Conservation (phyloP, 1,140 invertebrate species). For the Dendroctonus ponderosae region DNA sequence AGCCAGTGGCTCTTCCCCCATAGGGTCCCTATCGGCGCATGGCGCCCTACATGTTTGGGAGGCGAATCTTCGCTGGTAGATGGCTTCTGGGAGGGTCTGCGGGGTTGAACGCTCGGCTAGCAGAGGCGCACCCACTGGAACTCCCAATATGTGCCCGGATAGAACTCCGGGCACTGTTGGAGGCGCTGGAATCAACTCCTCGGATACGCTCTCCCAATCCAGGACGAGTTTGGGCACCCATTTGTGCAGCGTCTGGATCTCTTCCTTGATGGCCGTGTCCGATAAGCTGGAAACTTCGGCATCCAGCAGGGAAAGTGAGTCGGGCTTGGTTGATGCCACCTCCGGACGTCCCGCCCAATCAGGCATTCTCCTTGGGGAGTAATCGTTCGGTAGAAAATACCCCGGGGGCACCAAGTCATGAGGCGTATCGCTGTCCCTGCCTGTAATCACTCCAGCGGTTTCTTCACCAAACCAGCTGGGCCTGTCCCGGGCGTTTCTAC, state of each 20-base stretch:
- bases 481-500: slow-evolving; percentile 24
- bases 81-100: slow-evolving; percentile 19
- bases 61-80: slow-evolving; percentile 3
- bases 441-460: slow-evolving; percentile 24
- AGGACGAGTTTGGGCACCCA: background rate
- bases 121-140: background rate
- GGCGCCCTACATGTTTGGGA: slow-evolving; percentile 9
- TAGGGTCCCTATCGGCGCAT: slow-evolving; percentile 4
- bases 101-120: slow-evolving; percentile 5
- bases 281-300: background rate
- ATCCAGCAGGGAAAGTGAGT: background rate
- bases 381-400: slow-evolving; percentile 24
- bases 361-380: slow-evolving; percentile 6
- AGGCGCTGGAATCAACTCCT: slow-evolving; percentile 4
- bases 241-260: background rate
- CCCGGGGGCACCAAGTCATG: slow-evolving; percentile 18
- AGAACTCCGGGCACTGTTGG: slow-evolving; percentile 10
- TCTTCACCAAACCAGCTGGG: slow-evolving; percentile 25
- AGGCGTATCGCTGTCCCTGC: slow-evolving; percentile 8
- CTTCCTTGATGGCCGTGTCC: background rate
- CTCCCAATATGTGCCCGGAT: slow-evolving; percentile 17
- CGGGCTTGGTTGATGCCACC: background rate
- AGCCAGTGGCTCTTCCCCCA: slow-evolving; percentile 5
- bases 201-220: slow-evolving; percentile 7
- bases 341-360: slow-evolving; percentile 8